phyloP scores from a whole-genome alignment of 2,888 invertebrate species.

The Protophormia terraenovae region DNA sequence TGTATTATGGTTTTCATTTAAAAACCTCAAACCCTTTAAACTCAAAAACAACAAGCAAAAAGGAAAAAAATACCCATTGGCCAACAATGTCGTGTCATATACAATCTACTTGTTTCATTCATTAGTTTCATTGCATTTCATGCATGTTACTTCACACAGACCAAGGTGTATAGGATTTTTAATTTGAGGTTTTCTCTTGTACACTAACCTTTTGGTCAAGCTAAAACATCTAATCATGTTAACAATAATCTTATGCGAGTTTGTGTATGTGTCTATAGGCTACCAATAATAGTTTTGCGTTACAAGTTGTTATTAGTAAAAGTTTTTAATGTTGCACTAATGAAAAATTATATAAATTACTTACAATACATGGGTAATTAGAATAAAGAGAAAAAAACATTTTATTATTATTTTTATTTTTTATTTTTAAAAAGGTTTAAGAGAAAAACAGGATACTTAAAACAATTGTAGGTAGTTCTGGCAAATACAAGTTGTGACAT shows the following conservation, averaged over 20 bases:
- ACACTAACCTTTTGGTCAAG: slow-evolving; percentile 42
- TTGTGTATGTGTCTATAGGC: background rate
- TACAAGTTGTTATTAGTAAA: slow-evolving; percentile 60
- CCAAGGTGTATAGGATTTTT: slow-evolving; percentile 43
- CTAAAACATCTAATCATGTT: slow-evolving; percentile 36
- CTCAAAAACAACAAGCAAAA: background rate
- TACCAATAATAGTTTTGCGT: slow-evolving; percentile 47
- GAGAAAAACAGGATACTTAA: background rate
- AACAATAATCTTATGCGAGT: slow-evolving; percentile 29
- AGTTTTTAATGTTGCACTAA: slow-evolving; percentile 60
- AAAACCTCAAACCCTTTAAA: background rate
- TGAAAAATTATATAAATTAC: slow-evolving; percentile 66
- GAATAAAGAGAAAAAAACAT: slow-evolving; percentile 37
- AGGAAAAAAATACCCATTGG: too few species aligned
- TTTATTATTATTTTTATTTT: background rate
- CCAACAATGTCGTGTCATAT: slow-evolving; percentile 48
- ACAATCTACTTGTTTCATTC: slow-evolving; percentile 33
- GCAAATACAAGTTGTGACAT: slow-evolving; percentile 46
- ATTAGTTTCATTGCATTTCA: slow-evolving; percentile 39
- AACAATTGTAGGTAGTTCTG: slow-evolving; percentile 29
- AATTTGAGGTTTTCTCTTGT: slow-evolving; percentile 62
- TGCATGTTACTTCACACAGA: slow-evolving; percentile 44
- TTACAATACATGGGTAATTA: slow-evolving; percentile 45
- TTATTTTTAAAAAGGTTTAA: background rate
- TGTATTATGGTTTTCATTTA: background rate